Percentiles rank a stretch among this genome's conserved stretches.
Evolutionary conservation across 2,797 vertebrate species (phyloP).

Genomic region (Phrynocephalus guinanensis): DNA sequence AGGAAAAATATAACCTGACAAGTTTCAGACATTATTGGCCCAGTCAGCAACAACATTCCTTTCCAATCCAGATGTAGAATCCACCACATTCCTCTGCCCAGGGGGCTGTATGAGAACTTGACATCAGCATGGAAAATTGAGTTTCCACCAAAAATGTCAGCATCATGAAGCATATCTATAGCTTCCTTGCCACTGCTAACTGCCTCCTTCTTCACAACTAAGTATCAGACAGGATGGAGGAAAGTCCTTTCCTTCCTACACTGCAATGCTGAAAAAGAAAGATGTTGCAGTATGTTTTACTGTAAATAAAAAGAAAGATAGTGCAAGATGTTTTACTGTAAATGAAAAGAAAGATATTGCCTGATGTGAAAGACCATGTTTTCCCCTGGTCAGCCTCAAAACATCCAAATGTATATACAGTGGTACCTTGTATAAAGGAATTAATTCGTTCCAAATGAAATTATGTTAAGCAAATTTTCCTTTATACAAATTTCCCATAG

Average conservation of each 20-base stretch:
- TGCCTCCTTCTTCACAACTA: no score
- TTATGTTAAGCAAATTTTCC: no score
- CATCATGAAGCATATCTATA: neutral
- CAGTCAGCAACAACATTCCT: neutral
- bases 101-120: no score
- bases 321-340: neutral
- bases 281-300: neutral
- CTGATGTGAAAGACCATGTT: neutral
- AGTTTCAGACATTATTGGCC: no score
- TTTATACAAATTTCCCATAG: no score
- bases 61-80: neutral
- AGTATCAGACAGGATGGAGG: neutral
- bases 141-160: neutral
- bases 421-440: no score
- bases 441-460: no score
- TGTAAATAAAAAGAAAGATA: neutral
- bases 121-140: neutral
- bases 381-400: neutral
- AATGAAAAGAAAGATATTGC: no score
- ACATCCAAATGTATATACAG: no score
- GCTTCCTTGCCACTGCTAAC: neutral
- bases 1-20: neutral
- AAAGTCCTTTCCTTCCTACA: neutral
- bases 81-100: neutral
- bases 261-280: neutral